Percentiles rank a stretch among this genome's conserved stretches.
Evolutionary conservation across 2,113 vertebrate genomes (phyloP).

Genomic region (Ochotona princeps): DNA sequence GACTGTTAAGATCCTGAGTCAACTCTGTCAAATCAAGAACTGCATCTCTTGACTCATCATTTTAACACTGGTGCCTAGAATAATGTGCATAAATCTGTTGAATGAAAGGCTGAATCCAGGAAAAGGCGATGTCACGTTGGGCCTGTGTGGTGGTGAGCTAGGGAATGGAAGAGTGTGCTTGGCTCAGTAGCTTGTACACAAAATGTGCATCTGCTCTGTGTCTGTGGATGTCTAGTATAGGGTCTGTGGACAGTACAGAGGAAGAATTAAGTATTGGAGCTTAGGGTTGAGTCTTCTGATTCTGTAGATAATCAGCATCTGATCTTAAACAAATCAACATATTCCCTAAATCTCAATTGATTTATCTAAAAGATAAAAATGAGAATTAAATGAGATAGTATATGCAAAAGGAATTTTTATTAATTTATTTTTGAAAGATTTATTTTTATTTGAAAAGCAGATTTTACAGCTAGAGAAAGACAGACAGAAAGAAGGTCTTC

Average conservation of each 20-base stretch:
- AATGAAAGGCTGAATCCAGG: background rate
- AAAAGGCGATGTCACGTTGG: background rate
- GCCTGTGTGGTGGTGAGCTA: background rate
- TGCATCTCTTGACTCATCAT: background rate
- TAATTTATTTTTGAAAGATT: too few species aligned
- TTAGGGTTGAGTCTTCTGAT: background rate
- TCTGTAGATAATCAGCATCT: background rate
- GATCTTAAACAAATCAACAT: background rate
- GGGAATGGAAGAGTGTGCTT: background rate
- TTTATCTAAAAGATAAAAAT: background rate
- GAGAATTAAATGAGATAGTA: background rate
- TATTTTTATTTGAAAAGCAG: too few species aligned
- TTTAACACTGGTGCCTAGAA: background rate
- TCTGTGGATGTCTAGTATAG: background rate
- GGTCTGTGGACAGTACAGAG: background rate
- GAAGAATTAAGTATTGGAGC: background rate
- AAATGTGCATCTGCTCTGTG: background rate
- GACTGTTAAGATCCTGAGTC: background rate
- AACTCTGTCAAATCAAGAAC: background rate
- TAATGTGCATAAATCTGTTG: background rate
- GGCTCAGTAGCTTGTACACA: background rate
- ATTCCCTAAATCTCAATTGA: slow-evolving; percentile 24
- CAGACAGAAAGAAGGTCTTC: too few species aligned
- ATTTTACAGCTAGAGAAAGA: too few species aligned
- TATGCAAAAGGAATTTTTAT: background rate